A percentile compares a stretch with the other conserved stretches of the same genome.
These are phyloP conservation scores for Cyprinodon brontotheroides DNA, from an alignment of 2,113 vertebrate species.

Conservation along the genomic window DNA sequence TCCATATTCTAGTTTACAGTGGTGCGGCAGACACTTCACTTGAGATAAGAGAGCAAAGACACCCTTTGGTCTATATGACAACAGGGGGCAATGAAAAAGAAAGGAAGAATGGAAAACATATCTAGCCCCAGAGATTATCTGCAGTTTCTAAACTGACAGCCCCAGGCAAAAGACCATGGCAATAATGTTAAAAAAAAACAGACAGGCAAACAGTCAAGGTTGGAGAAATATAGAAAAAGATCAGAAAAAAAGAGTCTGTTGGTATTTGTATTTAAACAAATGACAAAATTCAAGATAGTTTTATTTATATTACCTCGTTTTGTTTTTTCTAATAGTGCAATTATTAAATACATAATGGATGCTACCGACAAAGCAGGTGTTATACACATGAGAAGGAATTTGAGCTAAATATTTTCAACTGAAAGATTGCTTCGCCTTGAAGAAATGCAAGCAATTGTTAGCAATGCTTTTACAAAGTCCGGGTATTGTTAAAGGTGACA, in stretches of 20 bases:
- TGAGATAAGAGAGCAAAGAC: neutral
- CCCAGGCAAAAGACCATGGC: neutral
- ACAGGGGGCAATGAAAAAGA: neutral
- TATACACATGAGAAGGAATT: no score
- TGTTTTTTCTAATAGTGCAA: no score
- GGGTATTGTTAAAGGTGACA: no score
- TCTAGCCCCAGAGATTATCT: neutral
- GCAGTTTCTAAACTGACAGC: neutral
- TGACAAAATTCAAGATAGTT: no score
- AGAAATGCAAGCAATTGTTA: no score
- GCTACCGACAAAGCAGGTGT: no score
- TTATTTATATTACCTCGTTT: no score
- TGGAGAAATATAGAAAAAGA: neutral
- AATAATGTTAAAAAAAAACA: neutral
- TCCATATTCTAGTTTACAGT: constrained; percentile 5
- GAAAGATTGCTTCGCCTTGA: no score
- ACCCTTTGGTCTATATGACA: neutral
- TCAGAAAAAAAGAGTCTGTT: neutral
- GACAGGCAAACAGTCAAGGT: neutral
- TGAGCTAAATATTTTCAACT: no score
- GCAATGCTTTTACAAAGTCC: no score
- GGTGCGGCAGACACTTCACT: neutral
- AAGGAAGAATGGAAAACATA: neutral
- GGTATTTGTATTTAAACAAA: neutral
- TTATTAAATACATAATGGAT: no score